Evolutionary conservation across 2,797 vertebrate genomes (phyloP).

Genomic region (Sebastiscus albofasciatus): DNA sequence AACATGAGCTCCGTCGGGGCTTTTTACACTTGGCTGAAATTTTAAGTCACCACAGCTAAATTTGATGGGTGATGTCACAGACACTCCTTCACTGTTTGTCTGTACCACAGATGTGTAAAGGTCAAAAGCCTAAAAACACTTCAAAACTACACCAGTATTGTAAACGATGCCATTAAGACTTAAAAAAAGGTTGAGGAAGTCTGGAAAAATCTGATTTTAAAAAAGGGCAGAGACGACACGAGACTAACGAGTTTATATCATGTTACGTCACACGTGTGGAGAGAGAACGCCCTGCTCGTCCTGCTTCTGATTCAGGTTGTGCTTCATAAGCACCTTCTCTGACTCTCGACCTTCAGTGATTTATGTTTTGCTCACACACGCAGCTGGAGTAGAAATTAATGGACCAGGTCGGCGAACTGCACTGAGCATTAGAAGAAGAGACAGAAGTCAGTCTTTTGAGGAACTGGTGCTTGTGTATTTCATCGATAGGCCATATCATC

Average conservation of each 20-base stretch:
- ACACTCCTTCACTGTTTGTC: background rate
- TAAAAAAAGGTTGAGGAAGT: background rate
- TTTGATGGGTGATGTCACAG: background rate
- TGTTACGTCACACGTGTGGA: background rate
- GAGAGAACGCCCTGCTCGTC: background rate
- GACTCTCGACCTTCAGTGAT: constrained; percentile 29
- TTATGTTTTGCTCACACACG: constrained; percentile 5
- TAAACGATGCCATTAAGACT: background rate
- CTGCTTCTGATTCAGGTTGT: constrained; percentile 5
- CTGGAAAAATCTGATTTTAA: background rate
- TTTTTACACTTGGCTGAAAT: background rate
- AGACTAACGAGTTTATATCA: background rate
- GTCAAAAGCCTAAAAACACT: background rate
- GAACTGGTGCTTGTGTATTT: background rate
- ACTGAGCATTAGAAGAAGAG: background rate
- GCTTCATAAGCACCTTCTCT: constrained; percentile 27
- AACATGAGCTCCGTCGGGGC: background rate
- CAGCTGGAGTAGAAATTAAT: background rate
- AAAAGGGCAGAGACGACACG: no score
- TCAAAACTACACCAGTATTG: background rate
- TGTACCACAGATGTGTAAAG: background rate
- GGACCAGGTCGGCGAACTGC: background rate
- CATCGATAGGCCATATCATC: background rate
- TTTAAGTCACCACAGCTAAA: background rate
- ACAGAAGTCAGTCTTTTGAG: background rate